These are phyloP conservation scores for Pseudanteris insignis DNA, from an alignment of 2,888 invertebrate species.

Conservation along the genomic window DNA sequence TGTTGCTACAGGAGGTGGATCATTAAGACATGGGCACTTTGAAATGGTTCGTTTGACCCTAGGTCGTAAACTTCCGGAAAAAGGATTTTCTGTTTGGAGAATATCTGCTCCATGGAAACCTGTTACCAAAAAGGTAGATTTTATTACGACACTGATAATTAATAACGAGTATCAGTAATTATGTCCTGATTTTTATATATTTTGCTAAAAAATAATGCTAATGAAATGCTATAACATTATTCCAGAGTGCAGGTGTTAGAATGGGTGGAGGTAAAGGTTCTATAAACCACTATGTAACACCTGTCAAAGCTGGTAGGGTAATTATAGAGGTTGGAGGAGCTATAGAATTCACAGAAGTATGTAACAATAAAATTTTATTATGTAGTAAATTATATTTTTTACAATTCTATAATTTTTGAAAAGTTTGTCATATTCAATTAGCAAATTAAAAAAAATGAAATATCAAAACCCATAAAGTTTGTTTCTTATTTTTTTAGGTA, in stretches of 20 bases:
- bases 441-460: not conserved
- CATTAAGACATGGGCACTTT: conserved; percentile 81
- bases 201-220: too few species aligned
- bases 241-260: too few species aligned
- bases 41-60: conserved; percentile 87
- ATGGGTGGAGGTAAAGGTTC: conserved; percentile 97
- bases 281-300: conserved; percentile 95
- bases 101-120: conserved; percentile 97
- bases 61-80: conserved; percentile 80
- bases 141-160: not conserved
- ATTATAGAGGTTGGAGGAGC: conserved; percentile 94
- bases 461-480: not conserved
- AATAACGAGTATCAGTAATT: conserved; percentile 1
- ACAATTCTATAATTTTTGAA: too few species aligned
- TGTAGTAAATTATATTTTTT: too few species aligned
- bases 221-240: too few species aligned
- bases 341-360: conserved; percentile 81
- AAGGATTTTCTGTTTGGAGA: conserved; percentile 95
- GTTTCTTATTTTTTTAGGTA: conserved; percentile 50
- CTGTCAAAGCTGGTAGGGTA: conserved; percentile 88
- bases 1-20: conserved; percentile 79
- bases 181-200: too few species aligned
- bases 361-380: too few species aligned
- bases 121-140: conserved; percentile 77
- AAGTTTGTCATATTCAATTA: too few species aligned